Evolutionary conservation across 37 sponge, comb jelly and placozoan species (phyloP), one percentile per base, ranked within the genome.

Genomic region (Oscarella lobularis): DNA sequence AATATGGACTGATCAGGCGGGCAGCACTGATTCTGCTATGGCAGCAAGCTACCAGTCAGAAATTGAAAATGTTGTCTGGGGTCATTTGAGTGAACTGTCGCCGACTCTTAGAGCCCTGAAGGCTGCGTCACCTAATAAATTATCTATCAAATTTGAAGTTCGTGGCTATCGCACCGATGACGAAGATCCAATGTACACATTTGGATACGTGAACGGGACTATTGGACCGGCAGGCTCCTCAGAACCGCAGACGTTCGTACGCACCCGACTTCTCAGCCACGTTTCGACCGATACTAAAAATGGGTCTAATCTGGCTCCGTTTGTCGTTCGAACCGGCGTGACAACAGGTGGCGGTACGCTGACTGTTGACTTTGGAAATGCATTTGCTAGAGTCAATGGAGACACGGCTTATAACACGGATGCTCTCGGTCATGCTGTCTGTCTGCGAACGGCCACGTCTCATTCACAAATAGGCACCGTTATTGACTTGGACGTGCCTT

Each of bases 141-240:
- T n/a, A n/a, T n/a, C n/a, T n/a, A n/a, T n/a, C n/a, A n/a, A n/a
- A n/a, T n/a, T n/a, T n/a, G n/a, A n/a, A n/a, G n/a, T n/a, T n/a
- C n/a, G n/a, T n/a, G n/a, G n/a, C n/a, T n/a, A n/a, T n/a, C n/a
- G n/a, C n/a, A n/a, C n/a, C n/a, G n/a, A n/a, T n/a, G n/a, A n/a
- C n/a, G n/a, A n/a, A n/a, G n/a, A n/a, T n/a, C n/a, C n/a, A n/a
- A n/a, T n/a, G n/a, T n/a, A n/a, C n/a, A 73, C 74, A 3, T 36
- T 36, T 54, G 77, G 77, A 1, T 76, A 76, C 32, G 66, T 76
- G 33, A 66, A 66, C 30, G 77, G 77, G 31, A 67, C 77, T 4
- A 76, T 76, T 76, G 77, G 77, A 34, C 66, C 65, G 31, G 32
- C 27, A 37, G 67, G 41, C 29, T 5, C 67, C 3, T 33, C 20